phyloP scores from a whole-genome alignment of 37 sponge, comb jelly and placozoan genomes.

The Oscarella lobularis region DNA sequence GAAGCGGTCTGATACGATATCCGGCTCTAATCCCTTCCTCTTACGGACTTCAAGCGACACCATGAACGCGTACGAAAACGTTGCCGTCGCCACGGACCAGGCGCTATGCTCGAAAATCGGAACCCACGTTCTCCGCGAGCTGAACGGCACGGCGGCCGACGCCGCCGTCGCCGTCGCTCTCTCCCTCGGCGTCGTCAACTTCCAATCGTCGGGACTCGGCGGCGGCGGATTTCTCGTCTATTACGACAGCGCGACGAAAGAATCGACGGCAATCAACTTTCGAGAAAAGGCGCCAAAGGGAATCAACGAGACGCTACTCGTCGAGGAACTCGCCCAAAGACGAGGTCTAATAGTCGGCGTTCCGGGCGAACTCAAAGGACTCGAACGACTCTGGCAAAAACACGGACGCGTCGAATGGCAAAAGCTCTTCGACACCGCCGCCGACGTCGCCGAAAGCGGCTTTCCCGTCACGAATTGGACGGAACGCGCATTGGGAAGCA shows the following conservation, averaged over 20 bases:
- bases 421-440: conserved; percentile 54
- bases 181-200: conserved; percentile 82
- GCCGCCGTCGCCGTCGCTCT: conserved; percentile 75
- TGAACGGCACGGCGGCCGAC: conserved; percentile 81
- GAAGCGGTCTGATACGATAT: no score
- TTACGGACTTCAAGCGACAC: conserved; percentile 5
- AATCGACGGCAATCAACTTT: conserved; percentile 52
- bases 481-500: conserved; percentile 1
- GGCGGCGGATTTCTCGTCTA: conserved; percentile 93
- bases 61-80: conserved; percentile 27
- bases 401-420: conserved; percentile 45
- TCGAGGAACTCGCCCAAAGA: conserved; percentile 7
- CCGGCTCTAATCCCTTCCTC: no score
- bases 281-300: conserved; percentile 69
- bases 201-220: conserved; percentile 87
- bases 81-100: conserved; percentile 84
- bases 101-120: conserved; percentile 68
- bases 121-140: conserved; percentile 33
- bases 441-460: conserved; percentile 48
- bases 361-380: conserved; percentile 63
- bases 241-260: conserved; percentile 30
- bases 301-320: conserved; percentile 35
- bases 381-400: conserved; percentile 37
- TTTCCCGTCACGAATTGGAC: conserved; percentile 37
- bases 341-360: conserved; percentile 73